Percentiles rank a stretch among this genome's conserved stretches.
Conservation (phyloP, 2,888 invertebrate genomes). For the Polydrusus cervinus region DNA sequence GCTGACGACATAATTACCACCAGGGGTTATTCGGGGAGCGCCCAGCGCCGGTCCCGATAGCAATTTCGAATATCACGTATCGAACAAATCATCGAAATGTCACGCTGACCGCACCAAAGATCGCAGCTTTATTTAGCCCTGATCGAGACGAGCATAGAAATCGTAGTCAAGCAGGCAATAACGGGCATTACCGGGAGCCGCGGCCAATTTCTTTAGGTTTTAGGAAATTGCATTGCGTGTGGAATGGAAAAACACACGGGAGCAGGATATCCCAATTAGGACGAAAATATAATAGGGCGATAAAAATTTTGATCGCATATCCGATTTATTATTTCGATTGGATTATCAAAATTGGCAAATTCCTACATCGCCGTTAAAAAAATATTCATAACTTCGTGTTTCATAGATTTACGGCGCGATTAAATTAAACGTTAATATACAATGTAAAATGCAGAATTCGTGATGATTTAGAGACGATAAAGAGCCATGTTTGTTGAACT, state of each 20-base stretch:
- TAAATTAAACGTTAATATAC: conserved; percentile 24
- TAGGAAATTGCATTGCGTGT: conserved; percentile 65
- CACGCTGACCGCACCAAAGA: conserved; percentile 67
- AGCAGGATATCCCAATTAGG: conserved; percentile 57
- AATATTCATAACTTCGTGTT: conserved; percentile 19
- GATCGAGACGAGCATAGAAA: conserved; percentile 70
- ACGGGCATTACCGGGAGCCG: conserved; percentile 62
- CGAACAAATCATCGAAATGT: conserved; percentile 70
- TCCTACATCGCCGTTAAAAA: conserved; percentile 13
- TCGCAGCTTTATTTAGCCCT: conserved; percentile 65
- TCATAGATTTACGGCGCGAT: conserved; percentile 11
- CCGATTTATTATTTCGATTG: conserved; percentile 42
- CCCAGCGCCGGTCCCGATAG: conserved; percentile 48
- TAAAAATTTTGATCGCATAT: conserved; percentile 49
- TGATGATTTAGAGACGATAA: conserved; percentile 27
- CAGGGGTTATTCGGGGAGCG: conserved; percentile 57
- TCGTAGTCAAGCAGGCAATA: conserved; percentile 70
- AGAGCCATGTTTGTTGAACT: conserved; percentile 20
- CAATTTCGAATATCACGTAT: conserved; percentile 66
- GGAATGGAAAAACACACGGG: conserved; percentile 48
- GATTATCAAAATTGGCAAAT: conserved; percentile 17
- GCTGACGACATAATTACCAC: conserved; percentile 69
- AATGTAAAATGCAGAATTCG: conserved; percentile 24
- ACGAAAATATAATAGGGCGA: conserved; percentile 52
- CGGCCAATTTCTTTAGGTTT: conserved; percentile 67